phyloP scores from a whole-genome alignment of 2,888 invertebrate genomes.

The Phragmatobia fuliginosa region DNA sequence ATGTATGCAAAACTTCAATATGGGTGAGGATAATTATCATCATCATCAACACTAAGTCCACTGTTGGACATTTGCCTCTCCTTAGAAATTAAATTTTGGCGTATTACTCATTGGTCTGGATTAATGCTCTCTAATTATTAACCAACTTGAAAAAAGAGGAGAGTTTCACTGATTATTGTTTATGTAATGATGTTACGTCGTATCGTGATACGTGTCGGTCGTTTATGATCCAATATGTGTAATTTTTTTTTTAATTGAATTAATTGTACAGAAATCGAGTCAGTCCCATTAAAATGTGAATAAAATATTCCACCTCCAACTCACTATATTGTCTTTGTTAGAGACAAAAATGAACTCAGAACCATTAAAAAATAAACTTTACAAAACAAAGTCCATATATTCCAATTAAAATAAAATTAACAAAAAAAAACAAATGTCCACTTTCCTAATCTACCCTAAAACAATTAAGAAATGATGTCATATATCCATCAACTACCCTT shows the following conservation, averaged over 20 bases:
- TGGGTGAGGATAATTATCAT: too few species aligned
- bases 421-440: slow-evolving; percentile 14
- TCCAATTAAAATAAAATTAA: slow-evolving; percentile 13
- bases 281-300: background rate
- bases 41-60: too few species aligned
- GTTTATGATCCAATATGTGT: too few species aligned
- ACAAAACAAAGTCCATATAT: background rate
- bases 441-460: slow-evolving; percentile 23
- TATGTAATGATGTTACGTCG: background rate
- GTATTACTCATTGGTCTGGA: too few species aligned
- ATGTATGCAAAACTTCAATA: too few species aligned
- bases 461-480: slow-evolving; percentile 28
- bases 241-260: background rate
- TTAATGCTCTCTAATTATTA: too few species aligned
- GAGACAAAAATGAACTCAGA: background rate
- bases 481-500: slow-evolving; percentile 39
- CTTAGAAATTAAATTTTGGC: too few species aligned
- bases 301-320: too few species aligned
- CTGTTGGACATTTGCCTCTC: too few species aligned
- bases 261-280: background rate
- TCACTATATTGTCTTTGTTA: too few species aligned
- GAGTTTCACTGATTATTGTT: background rate
- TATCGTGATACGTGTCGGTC: background rate
- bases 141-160: background rate
- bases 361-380: background rate